Evolutionary conservation across 2,888 invertebrate species (phyloP), one percentile per base, ranked within the genome.

Genomic region (Drosophila meridionalis): DNA sequence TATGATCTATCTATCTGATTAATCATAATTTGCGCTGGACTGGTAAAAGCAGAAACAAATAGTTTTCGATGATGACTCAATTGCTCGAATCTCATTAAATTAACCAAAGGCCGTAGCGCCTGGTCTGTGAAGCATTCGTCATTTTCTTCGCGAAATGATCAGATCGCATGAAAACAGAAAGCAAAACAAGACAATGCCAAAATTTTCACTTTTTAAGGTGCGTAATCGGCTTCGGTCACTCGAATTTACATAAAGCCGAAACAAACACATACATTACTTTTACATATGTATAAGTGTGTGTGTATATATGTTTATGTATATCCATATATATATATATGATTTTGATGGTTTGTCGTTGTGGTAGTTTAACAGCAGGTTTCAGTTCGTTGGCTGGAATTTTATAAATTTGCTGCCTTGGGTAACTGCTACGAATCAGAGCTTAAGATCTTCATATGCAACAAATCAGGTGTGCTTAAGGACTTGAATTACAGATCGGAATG

Each of bases 201-300:
- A 87, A 87, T 80, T 87, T 87, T 87, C 87, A 87, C 90, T 91
- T 91, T 91, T 91, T 89, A 83, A 87, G 82, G 91, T 91, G 86
- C 84, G 90, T 87, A 89, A 89, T 87, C 88, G 80, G 87, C 62
- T 66, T 71, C 38, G 76, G 71, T 62, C 73, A 71, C 57, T 69
- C 61, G 55, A 48, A 78, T 79, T 75, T 79, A 75, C 79, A 78
- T 78, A 78, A 57, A 78, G 20, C 40, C 40, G 9, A 47, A 20
- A 45, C n/a, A 32, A 5, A 45, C 12, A 55, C 7, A 36, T 40
- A 30, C 36, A 56, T 43, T 55, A 34, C 30, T 26, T n/a, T 42
- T 42, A 30, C 20, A 34, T 38, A 28, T 26, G 12, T 32, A 48
- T 42, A 11, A 8, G 34, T 20, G n/a, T 28, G 5, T 12, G 3